Evolutionary conservation across 1,140 invertebrate species (phyloP), one percentile per base, ranked within the genome.

Genomic region (Aradophagus sp.): DNA sequence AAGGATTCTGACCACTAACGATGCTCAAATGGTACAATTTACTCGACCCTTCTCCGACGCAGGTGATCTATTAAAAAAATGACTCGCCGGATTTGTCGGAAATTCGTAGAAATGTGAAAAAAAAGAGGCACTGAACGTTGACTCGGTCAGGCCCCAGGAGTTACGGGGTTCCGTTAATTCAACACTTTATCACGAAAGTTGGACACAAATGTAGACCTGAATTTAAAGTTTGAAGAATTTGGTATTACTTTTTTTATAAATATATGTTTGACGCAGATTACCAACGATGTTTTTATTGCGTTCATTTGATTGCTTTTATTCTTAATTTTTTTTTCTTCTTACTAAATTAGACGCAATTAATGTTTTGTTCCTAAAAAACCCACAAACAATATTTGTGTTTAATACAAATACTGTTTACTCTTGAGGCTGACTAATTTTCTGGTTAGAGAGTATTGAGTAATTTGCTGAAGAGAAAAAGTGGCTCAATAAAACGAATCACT

Each of bases 61-160:
- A 77, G 63, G 58, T 77, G 68, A 39, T 67, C 66, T 70, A 73
- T 73, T 78, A 76, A 74, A 66, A 50, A 50, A 55, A 55, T 55
- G 53, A 41, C 47, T 42, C 29, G 38, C 36, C 38, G 44, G 44
- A 52, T 52, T 53, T 70, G 50, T 70, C 44, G 23, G 45, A 26
- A 55, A 56, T 70, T 68, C 70, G 41, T 14, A 19, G 71, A 73
- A 73, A 16, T 47, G 39, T 27, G 26, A 38, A 50, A 67, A 65
- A 73, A 23, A 41, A 35, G n/a, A 52, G 48, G 55, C 15, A 19
- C 38, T 16, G 20, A 16, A 13, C 27, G 27, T 26, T 41, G 12
- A 34, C 23, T 42, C 15, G 39, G 27, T 19, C 17, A n/a, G 20
- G 16, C 41, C 56, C 44, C 50, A 16, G 6, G 36, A 41, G 56